These are phyloP conservation scores for Heliornis fulica DNA, from an alignment of 2,113 vertebrate genomes.

Conservation along the genomic window DNA sequence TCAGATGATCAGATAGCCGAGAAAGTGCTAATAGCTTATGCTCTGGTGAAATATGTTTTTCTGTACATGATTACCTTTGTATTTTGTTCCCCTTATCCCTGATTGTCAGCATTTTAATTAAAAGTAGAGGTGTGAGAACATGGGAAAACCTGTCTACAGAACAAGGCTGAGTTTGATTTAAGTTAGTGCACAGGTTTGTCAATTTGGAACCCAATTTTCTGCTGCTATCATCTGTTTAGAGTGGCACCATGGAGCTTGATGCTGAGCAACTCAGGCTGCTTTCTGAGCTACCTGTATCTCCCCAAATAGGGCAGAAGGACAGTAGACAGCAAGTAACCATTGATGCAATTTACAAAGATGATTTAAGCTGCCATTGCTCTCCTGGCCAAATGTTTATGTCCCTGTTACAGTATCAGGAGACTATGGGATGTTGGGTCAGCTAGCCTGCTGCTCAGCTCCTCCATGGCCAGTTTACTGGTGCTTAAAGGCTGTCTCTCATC, in stretches of 20 bases:
- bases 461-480: neutral
- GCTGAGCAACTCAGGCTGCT: neutral
- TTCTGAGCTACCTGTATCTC: neutral
- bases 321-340: neutral
- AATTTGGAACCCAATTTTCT: constrained; percentile 42
- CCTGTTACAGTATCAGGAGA: neutral
- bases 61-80: constrained; percentile 75
- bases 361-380: neutral
- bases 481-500: neutral
- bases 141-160: constrained; percentile 59
- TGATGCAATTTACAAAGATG: neutral
- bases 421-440: neutral
- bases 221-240: constrained; percentile 22
- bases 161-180: constrained; percentile 61
- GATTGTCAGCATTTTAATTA: constrained; percentile 79
- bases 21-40: constrained; percentile 73
- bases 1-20: constrained; percentile 74
- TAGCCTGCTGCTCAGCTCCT: neutral
- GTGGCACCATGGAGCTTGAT: neutral
- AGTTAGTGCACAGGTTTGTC: constrained; percentile 43
- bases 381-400: neutral
- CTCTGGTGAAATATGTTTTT: constrained; percentile 75
- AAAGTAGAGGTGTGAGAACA: constrained; percentile 73
- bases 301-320: neutral
- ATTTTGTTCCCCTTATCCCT: constrained; percentile 71